Conservation (phyloP, 1,140 invertebrate genomes). For the Dendroctonus ponderosae region DNA sequence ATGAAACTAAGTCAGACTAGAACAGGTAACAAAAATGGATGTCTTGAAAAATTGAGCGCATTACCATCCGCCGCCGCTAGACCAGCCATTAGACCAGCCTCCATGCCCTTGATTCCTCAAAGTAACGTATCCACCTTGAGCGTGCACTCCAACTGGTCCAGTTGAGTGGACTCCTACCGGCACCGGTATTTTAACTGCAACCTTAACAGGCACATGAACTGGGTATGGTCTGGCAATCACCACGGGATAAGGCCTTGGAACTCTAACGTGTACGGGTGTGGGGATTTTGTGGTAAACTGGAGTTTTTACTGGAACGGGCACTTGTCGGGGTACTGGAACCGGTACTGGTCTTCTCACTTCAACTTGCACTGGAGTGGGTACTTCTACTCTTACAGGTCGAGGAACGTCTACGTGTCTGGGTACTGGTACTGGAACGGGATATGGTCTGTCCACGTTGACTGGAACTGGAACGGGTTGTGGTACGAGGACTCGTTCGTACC, state of each 20-base stretch:
- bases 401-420: slow-evolving; percentile 47
- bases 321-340: slow-evolving; percentile 40
- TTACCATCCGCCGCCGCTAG: slow-evolving; percentile 4
- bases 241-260: slow-evolving; percentile 45
- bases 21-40: slow-evolving; percentile 10
- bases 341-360: slow-evolving; percentile 41
- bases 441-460: slow-evolving; percentile 39
- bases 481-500: slow-evolving; percentile 44
- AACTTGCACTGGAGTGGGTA: slow-evolving; percentile 43
- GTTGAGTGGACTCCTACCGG: slow-evolving; percentile 32
- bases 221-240: slow-evolving; percentile 40
- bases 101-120: slow-evolving; percentile 19
- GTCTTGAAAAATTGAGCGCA: neutral
- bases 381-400: slow-evolving; percentile 44
- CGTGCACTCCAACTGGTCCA: slow-evolving; percentile 21
- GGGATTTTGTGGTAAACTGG: slow-evolving; percentile 49
- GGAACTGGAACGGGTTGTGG: slow-evolving; percentile 47
- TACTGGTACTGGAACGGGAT: slow-evolving; percentile 42
- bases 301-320: slow-evolving; percentile 46
- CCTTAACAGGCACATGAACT: slow-evolving; percentile 39
- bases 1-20: slow-evolving; percentile 10
- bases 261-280: slow-evolving; percentile 45
- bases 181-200: slow-evolving; percentile 39
- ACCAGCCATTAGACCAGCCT: neutral
- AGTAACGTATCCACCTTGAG: slow-evolving; percentile 15